phyloP scores from a whole-genome alignment of 2,113 vertebrate genomes.

The Platichthys flesus region DNA sequence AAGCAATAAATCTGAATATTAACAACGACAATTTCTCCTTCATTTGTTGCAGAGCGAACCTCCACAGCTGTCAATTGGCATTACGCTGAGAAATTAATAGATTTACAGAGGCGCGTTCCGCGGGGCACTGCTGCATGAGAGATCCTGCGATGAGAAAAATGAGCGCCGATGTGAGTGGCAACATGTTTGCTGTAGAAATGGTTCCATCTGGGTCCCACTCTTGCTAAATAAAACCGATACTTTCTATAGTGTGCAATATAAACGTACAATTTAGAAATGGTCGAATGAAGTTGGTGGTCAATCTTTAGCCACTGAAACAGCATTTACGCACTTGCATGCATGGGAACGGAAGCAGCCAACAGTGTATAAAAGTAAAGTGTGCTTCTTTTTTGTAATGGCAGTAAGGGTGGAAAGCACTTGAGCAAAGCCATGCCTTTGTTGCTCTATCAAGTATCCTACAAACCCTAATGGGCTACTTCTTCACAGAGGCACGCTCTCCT shows the following conservation, averaged over 20 bases:
- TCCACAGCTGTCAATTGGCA: constrained; percentile 65
- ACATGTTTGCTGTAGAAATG: not conserved
- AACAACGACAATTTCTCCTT: constrained; percentile 70
- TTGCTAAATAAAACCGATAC: not conserved
- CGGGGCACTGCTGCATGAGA: not conserved
- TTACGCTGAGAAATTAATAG: constrained; percentile 58
- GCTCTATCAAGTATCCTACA: constrained; percentile 23
- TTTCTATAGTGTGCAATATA: not conserved
- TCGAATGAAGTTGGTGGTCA: not conserved
- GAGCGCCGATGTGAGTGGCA: not conserved
- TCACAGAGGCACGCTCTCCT: constrained; percentile 14
- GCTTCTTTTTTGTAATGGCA: constrained; percentile 1
- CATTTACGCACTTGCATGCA: not conserved
- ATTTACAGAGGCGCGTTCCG: constrained; percentile 19
- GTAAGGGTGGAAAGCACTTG: not conserved
- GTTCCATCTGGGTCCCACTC: constrained; percentile 13
- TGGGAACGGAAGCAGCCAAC: not conserved
- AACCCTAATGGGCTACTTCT: constrained; percentile 35
- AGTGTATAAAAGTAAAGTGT: not conserved
- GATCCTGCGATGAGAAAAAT: constrained; percentile 20
- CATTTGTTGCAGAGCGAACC: constrained; percentile 51
- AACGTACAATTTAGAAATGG: constrained; percentile 8
- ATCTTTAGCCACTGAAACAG: too few relatives aligned
- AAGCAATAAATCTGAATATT: constrained; percentile 77
- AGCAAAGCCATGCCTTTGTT: constrained; percentile 2